These are phyloP conservation scores for Lithobates pipiens DNA, from an alignment of 2,797 vertebrate species.

Conservation along the genomic window DNA sequence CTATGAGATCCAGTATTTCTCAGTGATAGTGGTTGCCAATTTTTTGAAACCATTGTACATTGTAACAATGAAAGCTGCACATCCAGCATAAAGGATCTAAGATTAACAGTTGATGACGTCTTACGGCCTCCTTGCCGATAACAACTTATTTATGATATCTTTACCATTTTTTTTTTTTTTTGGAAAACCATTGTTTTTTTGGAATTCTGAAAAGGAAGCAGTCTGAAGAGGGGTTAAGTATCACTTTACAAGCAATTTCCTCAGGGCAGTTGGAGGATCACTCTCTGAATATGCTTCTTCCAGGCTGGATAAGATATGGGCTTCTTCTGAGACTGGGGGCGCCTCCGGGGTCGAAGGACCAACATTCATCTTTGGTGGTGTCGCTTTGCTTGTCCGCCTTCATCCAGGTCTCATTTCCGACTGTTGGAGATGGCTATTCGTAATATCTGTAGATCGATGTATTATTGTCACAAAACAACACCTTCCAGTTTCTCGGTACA, in stretches of 20 bases:
- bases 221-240: conserved; percentile 57
- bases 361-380: conserved; percentile 51
- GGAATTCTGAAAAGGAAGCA: conserved; percentile 55
- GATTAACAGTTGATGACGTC: conserved; percentile 49
- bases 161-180: neutral
- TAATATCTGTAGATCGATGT: conserved; percentile 40
- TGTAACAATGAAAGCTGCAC: conserved; percentile 28
- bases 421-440: conserved; percentile 39
- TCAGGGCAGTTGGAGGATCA: conserved; percentile 52
- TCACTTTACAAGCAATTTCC: conserved; percentile 62
- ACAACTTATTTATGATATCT: conserved; percentile 52
- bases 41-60: neutral
- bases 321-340: conserved; percentile 55
- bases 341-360: conserved; percentile 52
- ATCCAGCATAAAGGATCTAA: conserved; percentile 42
- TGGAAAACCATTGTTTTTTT: conserved; percentile 54
- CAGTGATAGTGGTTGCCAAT: neutral
- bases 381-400: conserved; percentile 32
- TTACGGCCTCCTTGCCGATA: conserved; percentile 27
- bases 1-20: neutral
- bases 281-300: conserved; percentile 40
- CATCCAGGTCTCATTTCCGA: conserved; percentile 47
- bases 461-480: conserved; percentile 39
- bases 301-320: conserved; percentile 57
- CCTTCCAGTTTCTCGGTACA: conserved; percentile 33